Evolutionary conservation across 2,113 vertebrate species (phyloP).

Genomic region (Coryphaenoides rupestris): DNA sequence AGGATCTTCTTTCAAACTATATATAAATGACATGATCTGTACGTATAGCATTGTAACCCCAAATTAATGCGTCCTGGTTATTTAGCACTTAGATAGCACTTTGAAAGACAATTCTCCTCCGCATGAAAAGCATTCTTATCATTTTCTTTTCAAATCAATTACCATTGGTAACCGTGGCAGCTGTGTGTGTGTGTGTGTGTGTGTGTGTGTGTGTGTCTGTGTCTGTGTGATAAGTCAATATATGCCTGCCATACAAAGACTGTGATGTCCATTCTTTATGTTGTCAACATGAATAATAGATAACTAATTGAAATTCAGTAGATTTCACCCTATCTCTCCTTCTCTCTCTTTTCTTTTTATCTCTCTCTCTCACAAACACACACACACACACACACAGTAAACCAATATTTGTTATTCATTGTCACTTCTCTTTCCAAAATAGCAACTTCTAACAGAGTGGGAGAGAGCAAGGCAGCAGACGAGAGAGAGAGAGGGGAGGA

Average conservation of each 20-base stretch:
- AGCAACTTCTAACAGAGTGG: slow-evolving; percentile 6
- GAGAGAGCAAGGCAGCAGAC: not conserved
- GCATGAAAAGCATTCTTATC: no score
- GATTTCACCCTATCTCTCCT: slow-evolving; percentile 11
- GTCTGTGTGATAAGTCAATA: not conserved
- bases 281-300: slow-evolving; percentile 67
- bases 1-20: no score
- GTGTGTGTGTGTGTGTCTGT: not conserved
- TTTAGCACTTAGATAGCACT: no score
- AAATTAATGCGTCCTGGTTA: no score
- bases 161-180: no score
- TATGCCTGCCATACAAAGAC: slow-evolving; percentile 53
- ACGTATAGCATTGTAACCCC: no score
- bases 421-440: slow-evolving; percentile 42
- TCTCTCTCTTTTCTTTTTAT: not conserved
- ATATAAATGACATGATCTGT: no score
- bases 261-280: slow-evolving; percentile 66
- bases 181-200: not conserved
- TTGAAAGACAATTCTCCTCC: no score
- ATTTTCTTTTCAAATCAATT: no score
- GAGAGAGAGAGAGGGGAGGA: not conserved
- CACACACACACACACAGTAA: slow-evolving; percentile 29
- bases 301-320: slow-evolving; percentile 64
- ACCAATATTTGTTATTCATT: slow-evolving; percentile 58
- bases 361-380: slow-evolving; percentile 4